Conservation (phyloP, 2,113 vertebrate species). For the Oreochromis aureus region DNA sequence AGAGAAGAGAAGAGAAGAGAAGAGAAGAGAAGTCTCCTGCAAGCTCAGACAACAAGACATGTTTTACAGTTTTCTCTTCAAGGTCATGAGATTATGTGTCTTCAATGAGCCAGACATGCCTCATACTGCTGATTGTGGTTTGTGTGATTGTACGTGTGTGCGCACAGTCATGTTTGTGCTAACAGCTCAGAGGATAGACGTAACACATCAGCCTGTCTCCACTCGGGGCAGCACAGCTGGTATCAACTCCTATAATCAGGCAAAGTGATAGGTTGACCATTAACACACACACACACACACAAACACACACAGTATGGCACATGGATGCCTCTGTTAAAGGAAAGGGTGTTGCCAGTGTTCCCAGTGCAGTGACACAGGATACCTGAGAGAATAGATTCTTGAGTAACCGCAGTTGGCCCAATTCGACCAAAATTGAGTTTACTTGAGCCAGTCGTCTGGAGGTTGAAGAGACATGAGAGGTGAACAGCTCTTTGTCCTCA, state of each 20-base stretch:
- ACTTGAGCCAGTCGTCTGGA: background rate
- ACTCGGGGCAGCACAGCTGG: conserved; percentile 38
- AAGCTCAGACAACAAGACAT: background rate
- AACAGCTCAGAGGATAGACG: conserved; percentile 12
- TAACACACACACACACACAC: background rate
- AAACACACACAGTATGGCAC: background rate
- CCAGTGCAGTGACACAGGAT: background rate
- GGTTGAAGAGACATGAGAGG: background rate
- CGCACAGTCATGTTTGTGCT: background rate
- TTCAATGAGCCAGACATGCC: background rate
- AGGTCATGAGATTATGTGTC: background rate
- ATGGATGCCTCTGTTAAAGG: conserved; percentile 33
- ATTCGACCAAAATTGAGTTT: background rate
- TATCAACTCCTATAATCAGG: conserved; percentile 48
- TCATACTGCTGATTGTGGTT: background rate
- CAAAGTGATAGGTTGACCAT: conserved; percentile 30
- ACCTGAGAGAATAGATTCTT: background rate
- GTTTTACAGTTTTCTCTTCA: background rate
- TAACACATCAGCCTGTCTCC: conserved; percentile 5
- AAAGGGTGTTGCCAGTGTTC: conserved; percentile 44
- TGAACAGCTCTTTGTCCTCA: background rate
- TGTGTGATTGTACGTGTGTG: background rate
- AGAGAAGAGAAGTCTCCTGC: background rate
- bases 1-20: background rate
- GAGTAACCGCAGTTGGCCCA: background rate